Conservation (phyloP, 2,797 vertebrate species). For the Protonibea diacanthus region DNA sequence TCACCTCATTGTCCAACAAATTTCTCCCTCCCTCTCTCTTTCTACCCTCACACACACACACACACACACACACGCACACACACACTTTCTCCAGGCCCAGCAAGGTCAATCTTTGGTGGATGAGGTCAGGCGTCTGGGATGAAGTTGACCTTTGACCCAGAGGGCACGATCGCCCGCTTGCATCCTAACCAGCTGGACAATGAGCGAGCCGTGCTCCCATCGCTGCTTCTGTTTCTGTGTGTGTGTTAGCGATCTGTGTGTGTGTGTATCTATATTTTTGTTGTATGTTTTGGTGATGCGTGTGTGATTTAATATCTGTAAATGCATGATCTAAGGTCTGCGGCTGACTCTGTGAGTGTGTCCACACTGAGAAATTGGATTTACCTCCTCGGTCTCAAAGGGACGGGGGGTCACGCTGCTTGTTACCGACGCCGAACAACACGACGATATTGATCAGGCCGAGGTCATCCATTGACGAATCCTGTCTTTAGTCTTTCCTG, state of each 20-base stretch:
- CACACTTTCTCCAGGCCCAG: slow-evolving; percentile 42
- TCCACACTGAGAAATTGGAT: slow-evolving; percentile 42
- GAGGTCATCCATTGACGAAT: slow-evolving; percentile 44
- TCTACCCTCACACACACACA: slow-evolving; percentile 21
- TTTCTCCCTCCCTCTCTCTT: slow-evolving; percentile 4
- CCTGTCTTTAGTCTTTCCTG: slow-evolving; percentile 43
- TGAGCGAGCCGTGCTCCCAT: slow-evolving; percentile 42
- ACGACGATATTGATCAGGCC: slow-evolving; percentile 62
- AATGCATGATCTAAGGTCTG: slow-evolving; percentile 15
- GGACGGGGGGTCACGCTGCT: slow-evolving; percentile 23
- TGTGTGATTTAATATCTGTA: slow-evolving; percentile 22
- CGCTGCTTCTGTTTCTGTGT: slow-evolving; percentile 4
- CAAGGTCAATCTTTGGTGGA: slow-evolving; percentile 75
- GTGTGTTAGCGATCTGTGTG: not conserved
- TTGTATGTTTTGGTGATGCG: slow-evolving; percentile 7
- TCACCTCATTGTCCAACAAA: slow-evolving; percentile 31
- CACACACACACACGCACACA: slow-evolving; percentile 4
- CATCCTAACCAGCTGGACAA: slow-evolving; percentile 83
- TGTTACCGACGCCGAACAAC: slow-evolving; percentile 52
- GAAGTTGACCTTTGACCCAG: slow-evolving; percentile 82
- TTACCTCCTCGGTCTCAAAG: slow-evolving; percentile 42
- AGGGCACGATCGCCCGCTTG: slow-evolving; percentile 66
- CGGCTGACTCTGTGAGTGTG: slow-evolving; percentile 18
- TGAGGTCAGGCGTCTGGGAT: slow-evolving; percentile 85
- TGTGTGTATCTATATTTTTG: slow-evolving; percentile 11